phyloP scores from a whole-genome alignment of 2,888 invertebrate genomes.

The Epinotia demarniana region DNA sequence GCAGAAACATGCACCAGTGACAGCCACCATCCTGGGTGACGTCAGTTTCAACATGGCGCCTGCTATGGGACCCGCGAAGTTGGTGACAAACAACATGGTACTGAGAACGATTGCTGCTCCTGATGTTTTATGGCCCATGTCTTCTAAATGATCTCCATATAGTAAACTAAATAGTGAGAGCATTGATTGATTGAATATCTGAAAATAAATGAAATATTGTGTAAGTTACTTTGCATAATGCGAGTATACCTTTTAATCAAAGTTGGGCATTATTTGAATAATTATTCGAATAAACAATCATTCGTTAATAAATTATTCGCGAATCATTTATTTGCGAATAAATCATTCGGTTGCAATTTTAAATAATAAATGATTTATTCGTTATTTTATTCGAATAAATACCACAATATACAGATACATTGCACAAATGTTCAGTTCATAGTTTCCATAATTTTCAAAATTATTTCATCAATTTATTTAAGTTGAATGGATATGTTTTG shows the following conservation, averaged over 20 bases:
- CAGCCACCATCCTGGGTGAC: slow-evolving; percentile 75
- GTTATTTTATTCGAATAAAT: too few relatives aligned
- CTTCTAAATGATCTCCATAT: slow-evolving; percentile 86
- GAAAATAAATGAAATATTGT: slow-evolving; percentile 52
- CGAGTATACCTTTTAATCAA: not conserved
- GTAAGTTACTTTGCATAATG: not conserved
- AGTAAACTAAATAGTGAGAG: slow-evolving; percentile 88
- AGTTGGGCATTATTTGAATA: too few relatives aligned
- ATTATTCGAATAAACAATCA: too few relatives aligned
- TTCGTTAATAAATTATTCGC: too few relatives aligned
- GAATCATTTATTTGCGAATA: too few relatives aligned
- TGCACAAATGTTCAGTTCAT: too few relatives aligned
- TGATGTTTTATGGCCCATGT: slow-evolving; percentile 86
- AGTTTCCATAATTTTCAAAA: too few relatives aligned
- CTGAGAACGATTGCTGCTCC: slow-evolving; percentile 88
- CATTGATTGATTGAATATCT: slow-evolving; percentile 89
- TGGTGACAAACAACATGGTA: slow-evolving; percentile 86
- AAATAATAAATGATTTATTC: too few relatives aligned
- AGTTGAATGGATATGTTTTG: too few relatives aligned
- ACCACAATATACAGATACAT: too few relatives aligned
- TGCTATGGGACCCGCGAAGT: slow-evolving; percentile 88
- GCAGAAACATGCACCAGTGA: slow-evolving; percentile 71
- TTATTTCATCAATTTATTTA: too few relatives aligned
- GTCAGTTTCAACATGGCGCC: slow-evolving; percentile 86
- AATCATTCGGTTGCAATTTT: too few relatives aligned